phyloP scores from a whole-genome alignment of 2,113 vertebrate species.

The Erythrocercus mccallii region DNA sequence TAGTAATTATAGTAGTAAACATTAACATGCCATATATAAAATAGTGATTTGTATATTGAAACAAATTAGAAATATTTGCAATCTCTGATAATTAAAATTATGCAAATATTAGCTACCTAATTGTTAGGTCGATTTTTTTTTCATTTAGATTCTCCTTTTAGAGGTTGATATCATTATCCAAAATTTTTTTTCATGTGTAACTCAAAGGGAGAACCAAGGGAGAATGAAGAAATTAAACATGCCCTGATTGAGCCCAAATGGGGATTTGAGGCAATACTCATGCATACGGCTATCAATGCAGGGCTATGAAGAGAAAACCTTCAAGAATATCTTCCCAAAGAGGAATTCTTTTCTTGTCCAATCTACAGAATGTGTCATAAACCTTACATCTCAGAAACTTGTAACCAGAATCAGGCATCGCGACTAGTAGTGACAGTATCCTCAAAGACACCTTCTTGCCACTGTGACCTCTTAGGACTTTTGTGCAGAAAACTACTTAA shows the following conservation, averaged over 20 bases:
- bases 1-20: constrained; percentile 78
- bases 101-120: constrained; percentile 55
- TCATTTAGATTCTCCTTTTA: neutral
- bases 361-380: neutral
- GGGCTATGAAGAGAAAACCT: neutral
- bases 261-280: neutral
- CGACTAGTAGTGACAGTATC: fast-evolving
- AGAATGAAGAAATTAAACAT: neutral
- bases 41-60: constrained; percentile 74
- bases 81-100: constrained; percentile 77
- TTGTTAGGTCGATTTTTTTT: neutral
- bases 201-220: neutral
- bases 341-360: neutral
- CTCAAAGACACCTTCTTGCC: neutral
- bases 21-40: constrained; percentile 77
- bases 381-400: neutral
- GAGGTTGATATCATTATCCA: neutral
- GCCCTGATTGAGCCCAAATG: neutral
- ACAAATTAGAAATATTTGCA: constrained; percentile 78
- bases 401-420: neutral
- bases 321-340: neutral
- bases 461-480: neutral
- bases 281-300: neutral
- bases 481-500: neutral
- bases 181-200: neutral